These are phyloP conservation scores for Dorcus hopei DNA, from an alignment of 2,888 invertebrate species.

Conservation along the genomic window DNA sequence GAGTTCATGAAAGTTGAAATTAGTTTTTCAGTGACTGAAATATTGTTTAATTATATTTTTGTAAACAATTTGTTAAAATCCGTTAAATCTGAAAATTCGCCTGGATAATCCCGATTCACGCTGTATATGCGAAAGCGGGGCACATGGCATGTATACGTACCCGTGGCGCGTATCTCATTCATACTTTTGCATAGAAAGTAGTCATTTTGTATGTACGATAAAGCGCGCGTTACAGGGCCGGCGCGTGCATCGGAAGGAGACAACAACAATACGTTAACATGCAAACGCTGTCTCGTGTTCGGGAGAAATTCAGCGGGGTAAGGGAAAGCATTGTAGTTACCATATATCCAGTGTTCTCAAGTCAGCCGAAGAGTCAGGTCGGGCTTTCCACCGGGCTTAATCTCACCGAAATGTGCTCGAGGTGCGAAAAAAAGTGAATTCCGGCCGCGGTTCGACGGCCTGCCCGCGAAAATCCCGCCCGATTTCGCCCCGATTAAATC, in stretches of 20 bases:
- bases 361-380: conserved; percentile 49
- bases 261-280: conserved; percentile 48
- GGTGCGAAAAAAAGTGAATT: conserved; percentile 7
- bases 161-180: conserved; percentile 55
- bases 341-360: conserved; percentile 53
- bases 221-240: conserved; percentile 36
- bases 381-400: conserved; percentile 25
- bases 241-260: conserved; percentile 39
- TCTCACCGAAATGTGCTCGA: conserved; percentile 3
- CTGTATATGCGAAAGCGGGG: conserved; percentile 36
- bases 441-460: neutral
- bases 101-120: conserved; percentile 18
- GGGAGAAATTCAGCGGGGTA: conserved; percentile 49
- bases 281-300: conserved; percentile 52
- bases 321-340: conserved; percentile 49
- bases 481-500: neutral
- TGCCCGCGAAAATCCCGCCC: neutral
- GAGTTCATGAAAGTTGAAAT: no score
- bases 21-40: no score
- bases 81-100: no score
- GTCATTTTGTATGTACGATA: conserved; percentile 53
- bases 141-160: conserved; percentile 47
- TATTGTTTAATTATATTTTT: no score
- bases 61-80: no score
- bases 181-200: conserved; percentile 61